phyloP scores from a whole-genome alignment of 1,140 invertebrate species.

The Cecropterus lyciades region DNA sequence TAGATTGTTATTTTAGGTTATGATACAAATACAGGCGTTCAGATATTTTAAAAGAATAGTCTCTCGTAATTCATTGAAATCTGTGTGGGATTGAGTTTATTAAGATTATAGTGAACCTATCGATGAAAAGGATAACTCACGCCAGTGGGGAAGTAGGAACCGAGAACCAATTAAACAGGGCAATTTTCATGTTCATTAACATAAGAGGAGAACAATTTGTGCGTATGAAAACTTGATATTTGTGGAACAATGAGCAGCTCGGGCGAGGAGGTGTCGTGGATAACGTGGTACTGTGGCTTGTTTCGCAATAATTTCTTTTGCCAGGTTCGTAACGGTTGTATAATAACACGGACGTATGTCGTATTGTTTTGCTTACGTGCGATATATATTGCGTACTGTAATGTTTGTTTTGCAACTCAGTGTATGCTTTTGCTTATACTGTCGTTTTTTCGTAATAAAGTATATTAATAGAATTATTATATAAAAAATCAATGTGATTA shows the following conservation, averaged over 20 bases:
- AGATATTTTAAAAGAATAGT: slow-evolving; percentile 1
- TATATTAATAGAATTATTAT: too few relatives aligned
- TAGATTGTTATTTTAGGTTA: slow-evolving; percentile 22
- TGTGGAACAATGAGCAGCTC: slow-evolving; percentile 98
- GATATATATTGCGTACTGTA: neutral
- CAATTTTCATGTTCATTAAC: slow-evolving; percentile 26
- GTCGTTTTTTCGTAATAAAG: too few relatives aligned
- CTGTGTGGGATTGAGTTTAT: neutral
- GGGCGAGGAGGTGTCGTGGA: slow-evolving; percentile 99
- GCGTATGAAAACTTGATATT: slow-evolving; percentile 35
- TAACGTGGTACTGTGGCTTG: slow-evolving; percentile 99
- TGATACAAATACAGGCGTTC: slow-evolving; percentile 22
- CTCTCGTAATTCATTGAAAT: neutral
- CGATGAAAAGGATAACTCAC: slow-evolving; percentile 23
- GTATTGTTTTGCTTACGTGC: slow-evolving; percentile 1
- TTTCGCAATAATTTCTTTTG: slow-evolving; percentile 99
- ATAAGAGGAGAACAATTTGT: slow-evolving; percentile 33
- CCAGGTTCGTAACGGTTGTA: slow-evolving; percentile 88
- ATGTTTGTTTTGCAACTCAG: neutral
- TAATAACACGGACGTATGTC: neutral
- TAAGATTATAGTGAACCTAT: slow-evolving; percentile 13
- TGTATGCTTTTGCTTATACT: neutral
- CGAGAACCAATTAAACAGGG: slow-evolving; percentile 3
- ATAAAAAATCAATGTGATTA: too few relatives aligned
- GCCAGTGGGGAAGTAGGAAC: slow-evolving; percentile 25